Conservation (phyloP, 2,888 invertebrate species). For the Schizotus pectinicornis region DNA sequence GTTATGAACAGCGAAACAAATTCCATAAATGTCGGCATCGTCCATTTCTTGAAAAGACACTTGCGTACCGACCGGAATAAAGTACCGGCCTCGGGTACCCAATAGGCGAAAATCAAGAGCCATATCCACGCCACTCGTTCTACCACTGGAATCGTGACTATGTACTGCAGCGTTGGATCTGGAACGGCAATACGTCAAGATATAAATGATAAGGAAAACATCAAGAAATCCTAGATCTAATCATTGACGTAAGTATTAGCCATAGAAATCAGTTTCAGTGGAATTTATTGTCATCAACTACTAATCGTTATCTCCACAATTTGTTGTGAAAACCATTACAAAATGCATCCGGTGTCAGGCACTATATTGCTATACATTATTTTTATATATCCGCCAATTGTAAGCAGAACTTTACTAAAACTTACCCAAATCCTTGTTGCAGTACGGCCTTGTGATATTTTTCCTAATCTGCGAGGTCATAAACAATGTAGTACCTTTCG, state of each 20-base stretch:
- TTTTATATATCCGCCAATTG: too few species aligned
- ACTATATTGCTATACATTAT: constrained; percentile 8
- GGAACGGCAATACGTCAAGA: constrained; percentile 34
- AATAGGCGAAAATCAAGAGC: constrained; percentile 77
- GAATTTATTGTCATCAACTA: neutral
- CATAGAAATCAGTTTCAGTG: neutral
- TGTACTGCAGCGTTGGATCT: constrained; percentile 69
- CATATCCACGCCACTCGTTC: constrained; percentile 81
- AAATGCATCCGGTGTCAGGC: neutral
- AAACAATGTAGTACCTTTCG: constrained; percentile 76
- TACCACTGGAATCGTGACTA: constrained; percentile 66
- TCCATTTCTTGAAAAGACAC: constrained; percentile 74
- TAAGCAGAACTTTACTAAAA: too few species aligned
- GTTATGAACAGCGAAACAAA: constrained; percentile 68
- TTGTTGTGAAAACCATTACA: too few species aligned
- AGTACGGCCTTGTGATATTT: constrained; percentile 64
- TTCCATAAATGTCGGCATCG: constrained; percentile 63
- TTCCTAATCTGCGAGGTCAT: constrained; percentile 74
- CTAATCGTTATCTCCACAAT: constrained; percentile 41
- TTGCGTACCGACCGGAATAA: constrained; percentile 74
- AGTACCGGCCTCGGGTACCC: constrained; percentile 77
- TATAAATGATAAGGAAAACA: neutral
- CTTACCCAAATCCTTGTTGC: constrained; percentile 62
- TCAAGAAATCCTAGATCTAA: neutral
- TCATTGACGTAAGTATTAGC: neutral